phyloP scores from a whole-genome alignment of 2,113 vertebrate species.

The Leucopternis melanops region DNA sequence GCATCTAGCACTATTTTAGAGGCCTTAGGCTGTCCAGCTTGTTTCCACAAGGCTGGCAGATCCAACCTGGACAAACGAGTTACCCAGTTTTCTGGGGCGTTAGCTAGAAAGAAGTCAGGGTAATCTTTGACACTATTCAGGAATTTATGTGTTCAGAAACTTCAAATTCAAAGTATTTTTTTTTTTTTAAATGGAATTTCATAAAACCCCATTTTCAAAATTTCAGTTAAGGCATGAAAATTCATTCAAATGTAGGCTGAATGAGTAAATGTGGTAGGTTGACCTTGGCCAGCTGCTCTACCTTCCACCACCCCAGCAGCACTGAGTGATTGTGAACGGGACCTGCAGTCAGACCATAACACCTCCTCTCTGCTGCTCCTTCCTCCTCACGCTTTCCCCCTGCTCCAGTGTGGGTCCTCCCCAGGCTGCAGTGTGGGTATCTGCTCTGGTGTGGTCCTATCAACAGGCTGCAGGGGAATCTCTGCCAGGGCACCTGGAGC shows the following conservation, averaged over 20 bases:
- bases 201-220: background rate
- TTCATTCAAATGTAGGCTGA: background rate
- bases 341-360: rapidly evolving
- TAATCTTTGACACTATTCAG: background rate
- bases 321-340: background rate
- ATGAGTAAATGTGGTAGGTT: background rate
- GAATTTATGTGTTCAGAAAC: background rate
- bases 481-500: background rate
- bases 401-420: background rate
- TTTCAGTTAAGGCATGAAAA: background rate
- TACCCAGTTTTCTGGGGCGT: background rate
- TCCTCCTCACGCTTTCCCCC: background rate
- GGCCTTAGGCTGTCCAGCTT: background rate
- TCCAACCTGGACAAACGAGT: background rate
- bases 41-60: background rate
- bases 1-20: background rate
- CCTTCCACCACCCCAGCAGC: background rate
- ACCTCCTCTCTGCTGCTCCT: background rate
- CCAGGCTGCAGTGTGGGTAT: rapidly evolving
- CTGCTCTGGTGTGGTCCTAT: background rate
- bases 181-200: background rate
- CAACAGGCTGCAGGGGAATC: background rate
- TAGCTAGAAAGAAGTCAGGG: background rate
- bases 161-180: background rate
- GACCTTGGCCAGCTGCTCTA: background rate